Evolutionary conservation across 1,140 invertebrate species (phyloP).

Genomic region (Hetaerina americana): DNA sequence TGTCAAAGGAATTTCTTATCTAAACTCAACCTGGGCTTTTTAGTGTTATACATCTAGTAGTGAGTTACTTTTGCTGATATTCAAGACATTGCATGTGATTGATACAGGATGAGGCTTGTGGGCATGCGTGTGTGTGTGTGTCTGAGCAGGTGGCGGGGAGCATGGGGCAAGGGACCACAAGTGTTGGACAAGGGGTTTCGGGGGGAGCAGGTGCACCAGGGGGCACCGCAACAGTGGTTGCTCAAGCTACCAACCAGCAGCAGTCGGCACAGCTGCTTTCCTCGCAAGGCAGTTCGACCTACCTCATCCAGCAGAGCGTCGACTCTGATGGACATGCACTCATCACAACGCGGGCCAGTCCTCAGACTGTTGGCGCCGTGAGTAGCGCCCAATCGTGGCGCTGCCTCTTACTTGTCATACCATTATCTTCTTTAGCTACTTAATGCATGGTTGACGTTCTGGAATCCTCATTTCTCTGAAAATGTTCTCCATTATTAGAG

Average conservation of each 20-base stretch:
- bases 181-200: constrained; percentile 8
- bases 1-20: too few relatives aligned
- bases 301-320: constrained; percentile 51
- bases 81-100: constrained; percentile 5
- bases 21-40: too few relatives aligned
- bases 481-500: too few relatives aligned
- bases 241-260: neutral
- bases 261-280: constrained; percentile 27
- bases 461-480: neutral
- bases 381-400: constrained; percentile 20
- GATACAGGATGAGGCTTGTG: neutral
- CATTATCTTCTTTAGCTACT: neutral
- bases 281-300: constrained; percentile 34
- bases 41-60: too few relatives aligned
- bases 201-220: neutral
- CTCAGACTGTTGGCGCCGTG: constrained; percentile 52
- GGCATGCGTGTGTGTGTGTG: neutral
- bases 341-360: constrained; percentile 51
- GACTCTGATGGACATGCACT: constrained; percentile 34
- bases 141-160: constrained; percentile 13
- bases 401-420: neutral
- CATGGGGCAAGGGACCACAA: constrained; percentile 14
- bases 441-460: constrained; percentile 2
- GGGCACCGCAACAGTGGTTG: neutral
- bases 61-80: too few relatives aligned